These are phyloP conservation scores for Linepithema humile DNA, from an alignment of 1,140 invertebrate species.

Conservation along the genomic window DNA sequence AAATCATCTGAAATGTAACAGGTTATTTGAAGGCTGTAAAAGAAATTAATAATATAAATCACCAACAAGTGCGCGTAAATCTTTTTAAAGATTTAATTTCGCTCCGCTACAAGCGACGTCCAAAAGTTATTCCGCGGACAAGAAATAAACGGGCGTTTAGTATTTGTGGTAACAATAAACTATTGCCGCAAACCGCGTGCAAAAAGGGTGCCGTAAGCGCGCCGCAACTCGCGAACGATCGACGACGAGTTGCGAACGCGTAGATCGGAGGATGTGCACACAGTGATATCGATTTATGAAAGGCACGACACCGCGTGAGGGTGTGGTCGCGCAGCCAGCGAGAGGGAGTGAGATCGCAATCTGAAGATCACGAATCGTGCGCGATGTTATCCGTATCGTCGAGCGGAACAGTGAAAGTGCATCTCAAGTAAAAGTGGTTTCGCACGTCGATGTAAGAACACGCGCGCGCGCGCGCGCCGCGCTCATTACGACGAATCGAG, in stretches of 20 bases:
- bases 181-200: not conserved
- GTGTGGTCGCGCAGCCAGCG: conserved; percentile 13
- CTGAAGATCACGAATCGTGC: conserved; percentile 65
- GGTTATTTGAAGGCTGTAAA: not conserved
- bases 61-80: not conserved
- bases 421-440: conserved; percentile 80
- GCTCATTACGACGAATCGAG: conserved; percentile 79
- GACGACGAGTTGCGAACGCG: not conserved
- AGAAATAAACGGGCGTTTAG: not conserved
- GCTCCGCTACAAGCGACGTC: not conserved
- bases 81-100: not conserved
- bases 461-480: conserved; percentile 46
- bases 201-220: not conserved
- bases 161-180: not conserved
- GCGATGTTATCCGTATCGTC: conserved; percentile 72
- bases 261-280: not conserved
- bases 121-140: not conserved
- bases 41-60: not conserved
- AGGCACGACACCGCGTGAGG: not conserved
- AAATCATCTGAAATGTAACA: no score
- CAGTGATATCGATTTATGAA: not conserved
- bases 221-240: not conserved
- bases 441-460: conserved; percentile 62
- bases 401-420: conserved; percentile 81
- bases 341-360: conserved; percentile 41